Evolutionary conservation across 2,113 vertebrate species (phyloP).

Genomic region (Cinclus cinclus): DNA sequence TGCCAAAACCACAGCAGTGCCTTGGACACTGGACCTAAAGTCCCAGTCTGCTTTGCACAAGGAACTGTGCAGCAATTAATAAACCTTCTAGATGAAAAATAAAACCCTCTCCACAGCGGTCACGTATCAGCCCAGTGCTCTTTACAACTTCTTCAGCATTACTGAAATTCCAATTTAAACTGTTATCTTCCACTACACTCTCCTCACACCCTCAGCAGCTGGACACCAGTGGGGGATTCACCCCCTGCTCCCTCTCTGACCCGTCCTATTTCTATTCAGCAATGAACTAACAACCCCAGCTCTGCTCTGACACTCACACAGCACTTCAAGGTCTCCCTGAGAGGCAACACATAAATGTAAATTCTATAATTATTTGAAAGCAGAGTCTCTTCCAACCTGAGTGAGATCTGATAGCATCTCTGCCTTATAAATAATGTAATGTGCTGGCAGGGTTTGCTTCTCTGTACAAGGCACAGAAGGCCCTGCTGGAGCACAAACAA

Average conservation of each 20-base stretch:
- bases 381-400: conserved; percentile 40
- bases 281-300: not conserved
- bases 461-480: conserved; percentile 20
- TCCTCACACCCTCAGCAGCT: not conserved
- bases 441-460: conserved; percentile 31
- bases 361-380: conserved; percentile 62
- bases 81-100: not conserved
- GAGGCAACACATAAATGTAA: conserved; percentile 53
- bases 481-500: conserved; percentile 49
- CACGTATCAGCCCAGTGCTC: fast-evolving
- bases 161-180: not conserved
- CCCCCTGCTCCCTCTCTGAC: not conserved
- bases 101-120: not conserved
- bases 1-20: not conserved
- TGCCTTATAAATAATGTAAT: conserved; percentile 63
- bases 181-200: not conserved
- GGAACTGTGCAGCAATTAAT: not conserved
- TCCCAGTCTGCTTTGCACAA: not conserved
- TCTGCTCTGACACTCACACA: not conserved
- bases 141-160: not conserved
- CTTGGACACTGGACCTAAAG: not conserved
- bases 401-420: conserved; percentile 48
- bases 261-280: not conserved
- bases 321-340: not conserved
- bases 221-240: not conserved